Evolutionary conservation across 2,797 vertebrate species (phyloP).

Genomic region (Diceros bicornis): DNA sequence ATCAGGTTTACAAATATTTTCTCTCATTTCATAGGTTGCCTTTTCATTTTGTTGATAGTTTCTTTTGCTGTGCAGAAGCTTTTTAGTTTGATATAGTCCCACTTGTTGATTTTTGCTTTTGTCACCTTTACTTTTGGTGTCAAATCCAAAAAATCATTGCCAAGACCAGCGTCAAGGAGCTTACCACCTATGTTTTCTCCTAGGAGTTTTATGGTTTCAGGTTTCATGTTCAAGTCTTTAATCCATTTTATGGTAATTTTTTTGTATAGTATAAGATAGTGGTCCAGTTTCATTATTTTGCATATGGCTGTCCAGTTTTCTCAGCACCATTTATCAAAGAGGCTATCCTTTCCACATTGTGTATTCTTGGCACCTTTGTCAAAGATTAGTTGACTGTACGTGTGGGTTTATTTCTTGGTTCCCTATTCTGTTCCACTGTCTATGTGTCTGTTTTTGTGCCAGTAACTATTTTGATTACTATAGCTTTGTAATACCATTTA

Average conservation of each 20-base stretch:
- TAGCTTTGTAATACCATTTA: neutral
- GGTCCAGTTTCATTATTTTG: neutral
- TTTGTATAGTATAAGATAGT: neutral
- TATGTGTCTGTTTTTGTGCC: neutral
- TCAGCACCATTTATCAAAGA: neutral
- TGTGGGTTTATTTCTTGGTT: neutral
- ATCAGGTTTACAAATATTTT: neutral
- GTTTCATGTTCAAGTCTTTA: neutral
- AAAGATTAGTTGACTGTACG: neutral
- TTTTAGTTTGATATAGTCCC: neutral
- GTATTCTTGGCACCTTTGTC: neutral
- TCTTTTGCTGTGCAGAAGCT: neutral
- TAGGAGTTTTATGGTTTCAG: neutral
- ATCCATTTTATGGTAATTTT: constrained; percentile 17
- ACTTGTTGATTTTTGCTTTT: neutral
- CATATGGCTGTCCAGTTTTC: neutral
- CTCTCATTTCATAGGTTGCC: neutral
- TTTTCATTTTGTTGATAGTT: neutral
- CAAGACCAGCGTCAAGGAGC: neutral
- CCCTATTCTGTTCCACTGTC: neutral
- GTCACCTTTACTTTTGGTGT: neutral
- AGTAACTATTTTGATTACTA: neutral
- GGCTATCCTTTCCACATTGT: neutral
- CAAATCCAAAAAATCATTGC: neutral
- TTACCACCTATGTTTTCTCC: neutral